Evolutionary conservation across 2,113 vertebrate species (phyloP).

Genomic region (Danionella cerebrum): DNA sequence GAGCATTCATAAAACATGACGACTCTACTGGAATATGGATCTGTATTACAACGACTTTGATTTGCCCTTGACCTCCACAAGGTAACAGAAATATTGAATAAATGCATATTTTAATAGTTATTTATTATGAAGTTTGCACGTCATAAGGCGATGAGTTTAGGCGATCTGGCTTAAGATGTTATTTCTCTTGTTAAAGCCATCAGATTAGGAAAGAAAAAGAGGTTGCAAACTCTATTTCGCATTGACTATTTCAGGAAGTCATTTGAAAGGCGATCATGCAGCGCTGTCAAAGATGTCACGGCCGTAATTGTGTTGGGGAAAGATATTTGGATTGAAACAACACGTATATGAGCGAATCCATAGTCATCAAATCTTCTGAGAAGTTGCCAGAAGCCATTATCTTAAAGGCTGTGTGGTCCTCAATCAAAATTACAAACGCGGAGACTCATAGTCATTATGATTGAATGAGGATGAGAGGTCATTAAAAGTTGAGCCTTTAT

Average conservation of each 20-base stretch:
- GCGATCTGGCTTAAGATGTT: no score
- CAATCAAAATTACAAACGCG: slow-evolving; percentile 63
- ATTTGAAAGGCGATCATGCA: slow-evolving; percentile 14
- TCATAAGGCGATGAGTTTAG: no score
- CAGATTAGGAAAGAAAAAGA: neutral
- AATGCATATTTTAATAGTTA: no score
- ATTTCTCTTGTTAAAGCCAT: neutral
- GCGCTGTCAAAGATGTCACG: slow-evolving; percentile 48
- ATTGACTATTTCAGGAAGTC: neutral
- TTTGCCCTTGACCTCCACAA: slow-evolving; percentile 23
- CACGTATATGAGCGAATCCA: slow-evolving; percentile 61
- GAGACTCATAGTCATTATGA: slow-evolving; percentile 61
- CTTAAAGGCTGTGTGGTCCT: slow-evolving; percentile 51
- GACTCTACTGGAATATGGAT: slow-evolving; percentile 41
- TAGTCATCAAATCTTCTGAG: slow-evolving; percentile 62
- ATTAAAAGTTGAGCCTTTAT: slow-evolving; percentile 59
- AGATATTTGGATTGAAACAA: slow-evolving; percentile 51
- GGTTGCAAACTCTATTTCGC: neutral
- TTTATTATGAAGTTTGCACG: no score
- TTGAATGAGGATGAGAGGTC: slow-evolving; percentile 54
- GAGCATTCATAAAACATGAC: slow-evolving; percentile 52
- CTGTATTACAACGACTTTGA: slow-evolving; percentile 44
- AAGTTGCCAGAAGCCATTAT: slow-evolving; percentile 64
- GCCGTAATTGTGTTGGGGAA: slow-evolving; percentile 52
- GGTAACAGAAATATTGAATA: no score